These are phyloP conservation scores for Cebidichthys violaceus DNA, from an alignment of 2,113 vertebrate genomes.

Conservation along the genomic window DNA sequence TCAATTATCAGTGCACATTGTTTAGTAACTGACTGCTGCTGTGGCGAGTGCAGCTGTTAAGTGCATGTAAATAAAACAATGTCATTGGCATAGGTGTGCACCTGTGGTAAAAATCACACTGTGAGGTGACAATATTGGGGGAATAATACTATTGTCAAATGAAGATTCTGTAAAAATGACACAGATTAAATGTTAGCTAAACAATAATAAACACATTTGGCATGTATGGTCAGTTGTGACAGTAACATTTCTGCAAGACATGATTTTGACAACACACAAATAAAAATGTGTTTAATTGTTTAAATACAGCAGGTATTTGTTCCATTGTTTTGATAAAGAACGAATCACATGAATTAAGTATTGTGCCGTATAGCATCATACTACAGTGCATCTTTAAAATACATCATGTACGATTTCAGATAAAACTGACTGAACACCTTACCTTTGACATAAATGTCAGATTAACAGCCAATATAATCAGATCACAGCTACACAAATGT, in stretches of 20 bases:
- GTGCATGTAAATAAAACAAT: constrained; percentile 11
- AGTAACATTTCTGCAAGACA: not conserved
- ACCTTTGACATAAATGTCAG: not conserved
- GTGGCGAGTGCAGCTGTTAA: constrained; percentile 9
- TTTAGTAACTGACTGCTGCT: constrained; percentile 33
- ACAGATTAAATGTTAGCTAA: not conserved
- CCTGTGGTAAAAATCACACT: not conserved
- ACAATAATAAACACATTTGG: not conserved
- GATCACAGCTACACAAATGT: constrained; percentile 16
- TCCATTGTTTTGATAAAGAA: not conserved
- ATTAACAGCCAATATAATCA: constrained; percentile 38
- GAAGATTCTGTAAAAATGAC: not conserved
- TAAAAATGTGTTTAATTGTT: not conserved
- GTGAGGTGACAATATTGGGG: not conserved
- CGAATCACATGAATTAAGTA: not conserved
- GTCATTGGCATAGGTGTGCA: not conserved
- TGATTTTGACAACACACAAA: not conserved
- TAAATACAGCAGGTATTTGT: not conserved
- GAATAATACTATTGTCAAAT: not conserved
- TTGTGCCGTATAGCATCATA: too few species aligned
- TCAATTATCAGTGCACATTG: constrained; percentile 28
- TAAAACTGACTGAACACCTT: not conserved
- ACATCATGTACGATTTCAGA: not conserved
- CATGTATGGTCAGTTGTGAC: too few species aligned
- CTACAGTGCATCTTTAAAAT: not conserved